Base-by-base conservation (phyloP, 1,140 invertebrate genomes). In the Grapholita molesta region DNA sequence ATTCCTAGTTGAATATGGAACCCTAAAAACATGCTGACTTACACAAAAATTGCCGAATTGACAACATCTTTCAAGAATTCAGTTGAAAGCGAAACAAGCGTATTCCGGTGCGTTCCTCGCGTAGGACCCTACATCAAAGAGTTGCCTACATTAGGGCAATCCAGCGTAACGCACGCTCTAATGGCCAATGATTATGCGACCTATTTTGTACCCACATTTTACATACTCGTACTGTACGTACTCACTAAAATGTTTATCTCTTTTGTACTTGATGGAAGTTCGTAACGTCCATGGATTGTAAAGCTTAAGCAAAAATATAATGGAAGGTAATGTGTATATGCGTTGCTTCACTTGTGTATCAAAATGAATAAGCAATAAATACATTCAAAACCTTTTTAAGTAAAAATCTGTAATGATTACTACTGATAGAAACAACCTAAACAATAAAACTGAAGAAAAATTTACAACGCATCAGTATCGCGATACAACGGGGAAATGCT, bases 111-210 rank as follows among this genome's bases (percentile, higher is more conserved):
- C 25, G 55, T 61, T 32, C 8, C n/a, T 28, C n/a, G 15, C 30
- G 55, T 61, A 30, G 24, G 55, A 15, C 55, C 24, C 53, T 4
- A 61, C 55, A 32, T 61, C 55, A 61, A 61, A 61, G 55, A 61
- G 55, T 61, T 32, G 55, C 55, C 55, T 61, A 61, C 55, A 61
- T 61, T n/a, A 30, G 55, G 55, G 55, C 55, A 61, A 61, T 57
- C 53, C 53, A 30, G 53, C 53, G 53, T 57, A 18, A 57, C 53
- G 23, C 53, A 57, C 53, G 55, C 55, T 61, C 55, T 61, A 61
- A 61, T 61, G 55, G 25, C 12, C 55, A 61, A 61, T 61, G 55
- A 61, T 61, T 61, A 61, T n/a, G 24, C 55, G 55, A 11, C 28
- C 55, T 25, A 30, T 61, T 30, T 30, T 61, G 25, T 61, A 61